Percentiles rank a stretch among this genome's conserved stretches.
phyloP scores from a whole-genome alignment of 2,888 invertebrate species.

The Meganola albula region DNA sequence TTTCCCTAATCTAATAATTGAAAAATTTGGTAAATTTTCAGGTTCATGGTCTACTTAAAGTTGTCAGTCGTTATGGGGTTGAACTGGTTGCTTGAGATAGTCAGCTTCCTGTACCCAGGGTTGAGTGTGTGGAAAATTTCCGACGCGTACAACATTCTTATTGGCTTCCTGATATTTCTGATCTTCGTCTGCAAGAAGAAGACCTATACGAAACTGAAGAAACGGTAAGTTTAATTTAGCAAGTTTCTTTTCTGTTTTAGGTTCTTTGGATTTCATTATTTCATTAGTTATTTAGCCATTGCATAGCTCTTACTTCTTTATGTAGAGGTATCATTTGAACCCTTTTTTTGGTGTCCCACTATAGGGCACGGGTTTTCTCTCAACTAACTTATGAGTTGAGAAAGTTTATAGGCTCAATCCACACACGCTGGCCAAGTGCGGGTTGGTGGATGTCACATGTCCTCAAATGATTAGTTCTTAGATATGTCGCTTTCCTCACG shows the following conservation, averaged over 20 bases:
- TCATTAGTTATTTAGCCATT: not conserved
- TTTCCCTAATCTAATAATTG: too few species aligned
- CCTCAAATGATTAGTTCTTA: too few species aligned
- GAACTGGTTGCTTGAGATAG: conserved; percentile 60
- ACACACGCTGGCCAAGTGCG: too few species aligned
- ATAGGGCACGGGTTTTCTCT: too few species aligned
- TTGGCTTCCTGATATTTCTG: conserved; percentile 56
- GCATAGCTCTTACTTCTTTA: not conserved
- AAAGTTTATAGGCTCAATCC: too few species aligned
- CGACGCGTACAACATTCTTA: conserved; percentile 55
- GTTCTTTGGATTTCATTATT: not conserved
- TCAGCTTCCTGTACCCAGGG: conserved; percentile 42
- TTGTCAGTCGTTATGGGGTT: conserved; percentile 65
- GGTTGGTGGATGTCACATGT: too few species aligned
- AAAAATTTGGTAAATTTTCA: conserved; percentile 30
- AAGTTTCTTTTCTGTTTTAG: not conserved
- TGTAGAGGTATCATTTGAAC: not conserved
- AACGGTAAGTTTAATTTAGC: conserved; percentile 38
- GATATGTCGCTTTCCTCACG: too few species aligned
- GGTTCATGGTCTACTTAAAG: conserved; percentile 58
- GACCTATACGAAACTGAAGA: conserved; percentile 40
- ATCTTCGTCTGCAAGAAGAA: conserved; percentile 62
- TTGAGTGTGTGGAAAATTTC: conserved; percentile 42
- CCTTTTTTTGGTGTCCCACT: too few species aligned
- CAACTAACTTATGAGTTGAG: too few species aligned